These are phyloP conservation scores for Araneus ventricosus DNA, from an alignment of 1,140 invertebrate species.

Conservation along the genomic window DNA sequence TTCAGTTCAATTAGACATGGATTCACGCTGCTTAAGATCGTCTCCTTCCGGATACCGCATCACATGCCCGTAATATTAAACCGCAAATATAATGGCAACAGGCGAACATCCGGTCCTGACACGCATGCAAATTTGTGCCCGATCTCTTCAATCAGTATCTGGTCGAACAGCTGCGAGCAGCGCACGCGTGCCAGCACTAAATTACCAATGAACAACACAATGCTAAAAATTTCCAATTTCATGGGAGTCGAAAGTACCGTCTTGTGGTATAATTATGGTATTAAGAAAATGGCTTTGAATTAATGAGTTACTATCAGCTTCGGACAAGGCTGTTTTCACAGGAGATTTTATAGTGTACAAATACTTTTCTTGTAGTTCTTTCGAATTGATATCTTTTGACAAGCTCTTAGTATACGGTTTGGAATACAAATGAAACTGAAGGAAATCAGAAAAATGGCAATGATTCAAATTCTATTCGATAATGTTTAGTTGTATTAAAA, in stretches of 20 bases:
- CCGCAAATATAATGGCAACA: neutral
- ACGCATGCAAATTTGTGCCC: conserved; percentile 45
- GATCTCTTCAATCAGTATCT: too few species aligned
- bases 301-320: neutral
- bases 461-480: too few species aligned
- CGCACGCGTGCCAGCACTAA: neutral
- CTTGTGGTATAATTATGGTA: neutral
- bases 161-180: neutral
- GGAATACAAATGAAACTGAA: too few species aligned
- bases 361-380: neutral
- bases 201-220: neutral
- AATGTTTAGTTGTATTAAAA: too few species aligned
- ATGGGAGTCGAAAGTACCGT: neutral
- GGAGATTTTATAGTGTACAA: neutral
- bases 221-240: neutral
- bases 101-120: conserved; percentile 41
- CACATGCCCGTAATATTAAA: conserved; percentile 42
- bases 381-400: neutral
- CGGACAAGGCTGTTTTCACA: neutral
- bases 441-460: too few species aligned
- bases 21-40: neutral
- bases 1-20: conserved; percentile 26
- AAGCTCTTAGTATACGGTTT: neutral
- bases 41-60: neutral
- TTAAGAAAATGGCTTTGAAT: neutral